Evolutionary conservation across 1,140 invertebrate species (phyloP).

Genomic region (Calephelis nemesis): DNA sequence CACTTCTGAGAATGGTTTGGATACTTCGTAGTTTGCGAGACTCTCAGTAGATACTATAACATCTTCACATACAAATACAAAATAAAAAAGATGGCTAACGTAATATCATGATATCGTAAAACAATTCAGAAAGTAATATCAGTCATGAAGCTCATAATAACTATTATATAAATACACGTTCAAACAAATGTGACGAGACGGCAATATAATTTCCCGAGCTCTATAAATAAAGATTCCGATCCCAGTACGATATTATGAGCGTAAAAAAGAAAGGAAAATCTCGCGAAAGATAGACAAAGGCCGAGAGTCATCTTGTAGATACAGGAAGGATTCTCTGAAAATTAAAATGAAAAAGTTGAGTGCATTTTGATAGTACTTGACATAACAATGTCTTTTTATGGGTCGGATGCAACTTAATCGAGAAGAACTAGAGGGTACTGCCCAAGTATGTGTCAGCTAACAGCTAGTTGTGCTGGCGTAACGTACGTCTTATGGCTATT

Average conservation of each 20-base stretch:
- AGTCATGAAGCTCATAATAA: neutral
- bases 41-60: too few species aligned
- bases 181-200: neutral
- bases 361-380: constrained; percentile 42
- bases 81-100: too few species aligned
- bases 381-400: constrained; percentile 52
- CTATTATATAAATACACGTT: neutral
- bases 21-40: too few species aligned
- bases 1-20: too few species aligned
- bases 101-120: too few species aligned
- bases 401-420: constrained; percentile 31
- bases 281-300: constrained; percentile 17
- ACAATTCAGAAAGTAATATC: neutral
- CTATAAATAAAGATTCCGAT: constrained; percentile 7
- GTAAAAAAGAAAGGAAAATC: constrained; percentile 15
- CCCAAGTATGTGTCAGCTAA: neutral
- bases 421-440: constrained; percentile 18
- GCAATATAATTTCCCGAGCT: neutral
- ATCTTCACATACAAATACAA: too few species aligned
- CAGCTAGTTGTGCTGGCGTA: too few species aligned
- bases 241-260: neutral
- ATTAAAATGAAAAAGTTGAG: constrained; percentile 28
- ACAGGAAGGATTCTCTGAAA: constrained; percentile 19
- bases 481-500: too few species aligned
- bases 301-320: constrained; percentile 8